phyloP scores from a whole-genome alignment of 2,113 vertebrate species.

The Rafetus swinhoei region DNA sequence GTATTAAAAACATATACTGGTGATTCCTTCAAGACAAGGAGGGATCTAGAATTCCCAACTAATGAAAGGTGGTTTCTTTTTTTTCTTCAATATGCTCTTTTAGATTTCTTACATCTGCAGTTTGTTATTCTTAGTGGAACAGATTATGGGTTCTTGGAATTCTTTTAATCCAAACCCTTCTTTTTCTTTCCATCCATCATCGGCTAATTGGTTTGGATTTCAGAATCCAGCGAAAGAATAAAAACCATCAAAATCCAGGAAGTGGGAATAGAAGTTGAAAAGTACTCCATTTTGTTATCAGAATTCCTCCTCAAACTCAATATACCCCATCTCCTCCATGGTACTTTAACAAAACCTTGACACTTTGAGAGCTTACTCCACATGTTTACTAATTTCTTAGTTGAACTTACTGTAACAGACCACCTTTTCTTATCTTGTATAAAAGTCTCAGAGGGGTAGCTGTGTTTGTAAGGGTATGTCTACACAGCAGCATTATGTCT shows the following conservation, averaged over 20 bases:
- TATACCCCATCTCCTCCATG: not conserved
- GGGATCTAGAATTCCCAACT: not conserved
- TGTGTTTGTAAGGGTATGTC: too few species aligned
- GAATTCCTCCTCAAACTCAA: not conserved
- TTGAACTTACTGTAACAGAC: not conserved
- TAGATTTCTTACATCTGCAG: not conserved
- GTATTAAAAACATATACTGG: not conserved
- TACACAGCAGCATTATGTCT: too few species aligned
- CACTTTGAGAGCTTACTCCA: not conserved
- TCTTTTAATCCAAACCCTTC: not conserved
- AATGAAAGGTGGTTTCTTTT: not conserved
- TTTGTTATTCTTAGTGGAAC: not conserved
- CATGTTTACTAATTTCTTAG: not conserved
- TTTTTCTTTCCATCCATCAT: not conserved
- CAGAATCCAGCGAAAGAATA: not conserved
- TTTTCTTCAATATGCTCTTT: not conserved
- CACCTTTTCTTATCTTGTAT: not conserved
- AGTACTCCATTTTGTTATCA: not conserved
- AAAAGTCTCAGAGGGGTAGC: too few species aligned
- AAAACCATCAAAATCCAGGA: not conserved
- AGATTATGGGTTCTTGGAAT: not conserved
- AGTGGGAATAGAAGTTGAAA: not conserved
- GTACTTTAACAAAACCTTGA: not conserved
- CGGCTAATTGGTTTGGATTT: not conserved
- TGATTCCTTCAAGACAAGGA: not conserved